These are phyloP conservation scores for Zele albiditarsus DNA, from an alignment of 2,888 invertebrate species.

Conservation along the genomic window DNA sequence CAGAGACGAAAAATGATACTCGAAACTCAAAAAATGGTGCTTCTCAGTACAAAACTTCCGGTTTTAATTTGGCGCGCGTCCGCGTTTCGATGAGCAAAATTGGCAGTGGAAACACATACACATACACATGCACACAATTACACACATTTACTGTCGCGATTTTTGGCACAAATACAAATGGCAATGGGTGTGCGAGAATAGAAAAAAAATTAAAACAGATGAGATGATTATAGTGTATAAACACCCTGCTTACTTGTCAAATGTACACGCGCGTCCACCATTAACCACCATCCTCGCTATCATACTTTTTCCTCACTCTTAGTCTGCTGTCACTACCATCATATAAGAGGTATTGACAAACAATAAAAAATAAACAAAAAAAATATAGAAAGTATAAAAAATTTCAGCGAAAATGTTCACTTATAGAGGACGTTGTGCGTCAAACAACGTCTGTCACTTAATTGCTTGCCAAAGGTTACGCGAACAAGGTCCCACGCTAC, in stretches of 20 bases:
- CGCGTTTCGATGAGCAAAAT: conserved; percentile 7
- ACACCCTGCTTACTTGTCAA: not conserved
- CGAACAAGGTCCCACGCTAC: not conserved
- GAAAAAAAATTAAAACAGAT: conserved; percentile 34
- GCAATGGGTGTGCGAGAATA: conserved; percentile 6
- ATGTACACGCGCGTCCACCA: conserved; percentile 15
- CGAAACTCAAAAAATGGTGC: not conserved
- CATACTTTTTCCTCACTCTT: conserved; percentile 6
- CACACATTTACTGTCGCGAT: conserved; percentile 6
- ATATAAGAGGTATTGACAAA: not conserved
- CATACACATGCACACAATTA: not conserved
- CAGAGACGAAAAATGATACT: not conserved
- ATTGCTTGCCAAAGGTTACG: conserved; percentile 35
- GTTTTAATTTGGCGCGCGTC: conserved; percentile 11
- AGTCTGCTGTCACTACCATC: not conserved
- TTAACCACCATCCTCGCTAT: not conserved
- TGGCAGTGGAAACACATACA: not conserved
- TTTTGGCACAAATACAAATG: conserved; percentile 6
- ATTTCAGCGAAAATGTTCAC: conserved; percentile 5
- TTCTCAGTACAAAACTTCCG: conserved; percentile 24
- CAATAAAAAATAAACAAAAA: not conserved
- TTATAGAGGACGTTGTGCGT: conserved; percentile 27
- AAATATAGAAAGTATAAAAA: not conserved
- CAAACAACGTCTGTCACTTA: conserved; percentile 20
- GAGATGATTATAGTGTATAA: conserved; percentile 6